These are phyloP conservation scores for Lomographa bimaculata DNA, from an alignment of 2,888 invertebrate species.

Conservation along the genomic window DNA sequence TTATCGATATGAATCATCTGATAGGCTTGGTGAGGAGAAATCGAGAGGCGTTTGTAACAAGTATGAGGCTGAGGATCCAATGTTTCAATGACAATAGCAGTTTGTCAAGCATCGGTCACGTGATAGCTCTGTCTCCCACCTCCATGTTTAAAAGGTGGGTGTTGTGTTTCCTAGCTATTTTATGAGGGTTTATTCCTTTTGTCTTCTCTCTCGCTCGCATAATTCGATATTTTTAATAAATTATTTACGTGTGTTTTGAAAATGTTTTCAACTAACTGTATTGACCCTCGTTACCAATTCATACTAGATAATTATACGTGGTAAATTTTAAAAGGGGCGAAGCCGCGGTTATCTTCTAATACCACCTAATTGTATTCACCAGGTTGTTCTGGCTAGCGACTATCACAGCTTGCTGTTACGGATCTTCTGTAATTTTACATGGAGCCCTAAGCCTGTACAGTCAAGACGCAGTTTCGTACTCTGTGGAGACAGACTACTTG, in stretches of 20 bases:
- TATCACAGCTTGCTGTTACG: slow-evolving; percentile 54
- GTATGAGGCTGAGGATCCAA: slow-evolving; percentile 48
- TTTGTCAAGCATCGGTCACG: slow-evolving; percentile 59
- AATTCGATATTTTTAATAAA: too few species aligned
- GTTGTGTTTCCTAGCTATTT: too few species aligned
- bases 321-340: too few species aligned
- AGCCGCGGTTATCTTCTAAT: too few species aligned
- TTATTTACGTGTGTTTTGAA: too few species aligned
- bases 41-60: slow-evolving; percentile 27
- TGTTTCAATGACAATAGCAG: slow-evolving; percentile 64
- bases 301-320: too few species aligned
- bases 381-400: slow-evolving; percentile 83
- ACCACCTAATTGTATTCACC: too few species aligned
- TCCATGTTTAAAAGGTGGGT: slow-evolving; percentile 56
- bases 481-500: slow-evolving; percentile 83
- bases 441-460: slow-evolving; percentile 69
- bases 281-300: too few species aligned
- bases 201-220: too few species aligned
- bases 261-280: too few species aligned
- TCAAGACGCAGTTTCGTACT: slow-evolving; percentile 75
- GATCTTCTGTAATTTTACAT: slow-evolving; percentile 57
- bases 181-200: too few species aligned
- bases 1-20: too few species aligned
- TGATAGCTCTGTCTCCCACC: slow-evolving; percentile 51
- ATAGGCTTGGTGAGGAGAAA: slow-evolving; percentile 6